Conservation (phyloP, 2,797 vertebrate genomes). For the Mormyrops boulengeri region DNA sequence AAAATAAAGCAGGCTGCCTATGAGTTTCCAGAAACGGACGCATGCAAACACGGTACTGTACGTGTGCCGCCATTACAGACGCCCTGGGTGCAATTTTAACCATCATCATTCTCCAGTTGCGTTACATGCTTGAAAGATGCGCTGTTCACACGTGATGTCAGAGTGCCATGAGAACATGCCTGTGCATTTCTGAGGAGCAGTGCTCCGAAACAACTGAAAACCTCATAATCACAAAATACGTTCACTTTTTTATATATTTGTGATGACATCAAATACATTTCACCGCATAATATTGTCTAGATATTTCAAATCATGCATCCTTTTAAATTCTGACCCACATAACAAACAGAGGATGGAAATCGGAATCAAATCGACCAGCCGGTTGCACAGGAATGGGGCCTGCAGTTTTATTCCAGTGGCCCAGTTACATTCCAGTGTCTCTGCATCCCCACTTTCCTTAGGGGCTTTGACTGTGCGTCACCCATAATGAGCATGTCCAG, state of each 20-base stretch:
- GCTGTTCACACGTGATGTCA: slow-evolving; percentile 17
- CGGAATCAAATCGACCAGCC: background rate
- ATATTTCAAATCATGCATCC: background rate
- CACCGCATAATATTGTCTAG: background rate
- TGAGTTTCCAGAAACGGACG: background rate
- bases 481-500: background rate
- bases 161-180: slow-evolving; percentile 27
- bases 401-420: background rate
- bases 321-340: background rate
- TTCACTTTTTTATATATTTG: background rate
- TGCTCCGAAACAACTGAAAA: background rate
- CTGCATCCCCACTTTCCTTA: background rate
- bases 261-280: background rate
- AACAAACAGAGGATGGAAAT: background rate
- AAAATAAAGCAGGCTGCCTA: background rate
- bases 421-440: background rate
- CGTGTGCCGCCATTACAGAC: background rate
- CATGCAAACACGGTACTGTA: background rate
- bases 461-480: background rate
- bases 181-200: slow-evolving; percentile 15
- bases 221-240: background rate
- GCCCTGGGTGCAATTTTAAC: background rate
- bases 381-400: background rate
- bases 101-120: background rate
- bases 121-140: background rate